Conservation (phyloP, 2,888 invertebrate genomes). For the Lycaena phlaeas region DNA sequence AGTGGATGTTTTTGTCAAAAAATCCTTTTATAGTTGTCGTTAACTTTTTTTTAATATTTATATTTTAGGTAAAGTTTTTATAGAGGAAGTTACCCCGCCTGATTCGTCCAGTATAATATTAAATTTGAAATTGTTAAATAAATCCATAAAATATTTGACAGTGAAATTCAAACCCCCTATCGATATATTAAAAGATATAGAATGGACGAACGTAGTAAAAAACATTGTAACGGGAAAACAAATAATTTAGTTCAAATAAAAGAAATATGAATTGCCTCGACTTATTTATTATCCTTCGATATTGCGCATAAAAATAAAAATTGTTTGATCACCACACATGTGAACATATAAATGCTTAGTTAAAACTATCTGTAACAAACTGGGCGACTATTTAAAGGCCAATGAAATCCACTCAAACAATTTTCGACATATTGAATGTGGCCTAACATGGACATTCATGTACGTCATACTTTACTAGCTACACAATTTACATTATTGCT, state of each 20-base stretch:
- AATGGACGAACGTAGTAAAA: conserved; percentile 53
- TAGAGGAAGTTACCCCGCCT: conserved; percentile 36
- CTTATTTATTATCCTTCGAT: conserved; percentile 53
- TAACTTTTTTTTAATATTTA: too few species aligned
- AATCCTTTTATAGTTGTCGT: too few species aligned
- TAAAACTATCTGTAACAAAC: conserved; percentile 39
- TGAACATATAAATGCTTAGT: conserved; percentile 55
- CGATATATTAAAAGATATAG: conserved; percentile 40
- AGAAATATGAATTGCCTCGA: conserved; percentile 31
- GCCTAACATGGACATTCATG: conserved; percentile 19
- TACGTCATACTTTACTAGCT: conserved; percentile 6
- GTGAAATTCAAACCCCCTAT: conserved; percentile 50
- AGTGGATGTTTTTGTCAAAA: too few species aligned
- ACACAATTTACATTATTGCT: neutral
- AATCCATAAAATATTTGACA: conserved; percentile 45
- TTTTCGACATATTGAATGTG: conserved; percentile 23
- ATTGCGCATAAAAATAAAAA: conserved; percentile 53
- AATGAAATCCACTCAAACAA: conserved; percentile 23
- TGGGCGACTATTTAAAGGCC: conserved; percentile 24
- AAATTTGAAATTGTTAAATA: conserved; percentile 43
- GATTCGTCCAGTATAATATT: conserved; percentile 35
- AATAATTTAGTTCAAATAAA: conserved; percentile 35
- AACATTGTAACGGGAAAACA: conserved; percentile 57
- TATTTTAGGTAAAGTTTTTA: conserved; percentile 47
- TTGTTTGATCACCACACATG: conserved; percentile 55